A percentile compares a stretch with the other conserved stretches of the same genome.
These are phyloP conservation scores for Noctua janthe DNA, from an alignment of 2,888 invertebrate species.

Conservation along the genomic window DNA sequence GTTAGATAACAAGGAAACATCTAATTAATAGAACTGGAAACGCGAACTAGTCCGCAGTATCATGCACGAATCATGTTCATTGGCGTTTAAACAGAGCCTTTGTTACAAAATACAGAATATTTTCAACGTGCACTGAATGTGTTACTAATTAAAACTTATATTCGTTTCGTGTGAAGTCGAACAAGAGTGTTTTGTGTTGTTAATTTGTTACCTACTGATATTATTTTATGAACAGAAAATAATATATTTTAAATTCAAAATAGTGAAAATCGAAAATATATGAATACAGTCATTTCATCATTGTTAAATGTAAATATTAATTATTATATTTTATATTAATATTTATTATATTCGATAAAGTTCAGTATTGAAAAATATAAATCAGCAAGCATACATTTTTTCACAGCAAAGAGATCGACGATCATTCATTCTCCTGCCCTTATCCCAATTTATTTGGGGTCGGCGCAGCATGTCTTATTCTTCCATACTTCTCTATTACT, in stretches of 20 bases:
- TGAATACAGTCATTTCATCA: background rate
- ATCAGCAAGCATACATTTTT: background rate
- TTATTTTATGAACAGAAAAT: background rate
- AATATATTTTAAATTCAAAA: background rate
- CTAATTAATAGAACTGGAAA: constrained; percentile 17
- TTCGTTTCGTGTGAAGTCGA: background rate
- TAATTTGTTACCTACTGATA: background rate
- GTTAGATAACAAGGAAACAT: constrained; percentile 35
- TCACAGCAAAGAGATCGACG: constrained; percentile 6
- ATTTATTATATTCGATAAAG: background rate
- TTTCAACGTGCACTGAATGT: constrained; percentile 6
- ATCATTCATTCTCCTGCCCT: background rate
- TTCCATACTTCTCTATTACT: too few species aligned
- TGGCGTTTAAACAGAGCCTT: constrained; percentile 20
- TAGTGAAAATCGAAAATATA: background rate
- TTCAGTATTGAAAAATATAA: background rate
- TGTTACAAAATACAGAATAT: constrained; percentile 1
- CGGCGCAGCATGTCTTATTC: too few species aligned
- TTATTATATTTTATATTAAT: background rate
- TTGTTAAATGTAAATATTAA: background rate
- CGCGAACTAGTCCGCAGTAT: constrained; percentile 4
- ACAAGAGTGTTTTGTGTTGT: background rate
- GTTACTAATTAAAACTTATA: constrained; percentile 27
- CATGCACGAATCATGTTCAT: constrained; percentile 14
- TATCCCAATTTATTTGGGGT: too few species aligned